Evolutionary conservation across 2,888 invertebrate genomes (phyloP).

Genomic region (Coelogynopora nodosa): DNA sequence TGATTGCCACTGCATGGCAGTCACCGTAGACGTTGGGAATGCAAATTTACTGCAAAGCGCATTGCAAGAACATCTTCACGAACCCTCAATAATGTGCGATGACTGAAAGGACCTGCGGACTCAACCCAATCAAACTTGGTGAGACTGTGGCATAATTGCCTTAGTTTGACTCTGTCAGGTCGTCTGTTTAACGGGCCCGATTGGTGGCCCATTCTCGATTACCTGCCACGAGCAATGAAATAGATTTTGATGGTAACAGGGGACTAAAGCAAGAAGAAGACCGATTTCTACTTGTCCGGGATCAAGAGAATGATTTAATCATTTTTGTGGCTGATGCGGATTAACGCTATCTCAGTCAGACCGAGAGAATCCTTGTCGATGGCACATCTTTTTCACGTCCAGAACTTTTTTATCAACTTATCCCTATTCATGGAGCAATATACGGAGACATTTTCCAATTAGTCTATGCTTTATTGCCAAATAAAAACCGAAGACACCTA

Average conservation of each 20-base stretch:
- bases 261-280: constrained; percentile 5
- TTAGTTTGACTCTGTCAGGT: constrained; percentile 17
- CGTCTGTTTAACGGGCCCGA: constrained; percentile 3
- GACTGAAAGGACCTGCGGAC: not conserved
- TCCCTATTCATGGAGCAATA: not conserved
- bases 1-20: not conserved
- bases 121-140: constrained; percentile 3
- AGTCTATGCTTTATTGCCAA: constrained; percentile 11
- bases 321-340: not conserved
- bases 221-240: not conserved
- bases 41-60: constrained; percentile 23
- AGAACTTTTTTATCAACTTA: not conserved
- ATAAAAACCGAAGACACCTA: constrained; percentile 7
- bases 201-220: not conserved
- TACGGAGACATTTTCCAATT: constrained; percentile 9
- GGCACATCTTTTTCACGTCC: not conserved
- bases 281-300: constrained; percentile 5
- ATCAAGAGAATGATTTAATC: constrained; percentile 16
- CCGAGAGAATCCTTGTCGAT: not conserved
- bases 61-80: not conserved
- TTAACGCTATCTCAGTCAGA: not conserved
- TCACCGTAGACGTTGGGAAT: constrained; percentile 7
- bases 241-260: constrained; percentile 19
- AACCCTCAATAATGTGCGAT: constrained; percentile 10
- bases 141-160: not conserved